Base-by-base conservation (phyloP, 2,888 invertebrate genomes). In the Uropetala carovei region DNA sequence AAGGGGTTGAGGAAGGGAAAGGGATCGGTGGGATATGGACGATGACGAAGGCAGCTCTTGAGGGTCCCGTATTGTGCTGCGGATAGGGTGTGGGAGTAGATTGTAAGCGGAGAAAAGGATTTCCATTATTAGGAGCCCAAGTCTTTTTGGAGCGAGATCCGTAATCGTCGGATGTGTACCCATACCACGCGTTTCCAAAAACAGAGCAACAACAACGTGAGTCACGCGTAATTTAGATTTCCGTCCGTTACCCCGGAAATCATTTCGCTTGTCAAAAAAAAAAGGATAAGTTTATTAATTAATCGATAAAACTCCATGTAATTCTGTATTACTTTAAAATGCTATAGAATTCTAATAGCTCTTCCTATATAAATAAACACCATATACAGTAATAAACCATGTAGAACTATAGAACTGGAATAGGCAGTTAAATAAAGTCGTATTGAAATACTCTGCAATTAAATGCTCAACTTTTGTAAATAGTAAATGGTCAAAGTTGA, bases 111-210 rank as follows among this genome's bases (percentile, higher is more conserved):
- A 22, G 75, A 43, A 43, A 43, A 27, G 75, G 75, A 75, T 75
- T 75, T 75, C 75, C 75, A 75, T 75, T 75, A 75, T 75, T 75
- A 75, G 75, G 75, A 75, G 75, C 22, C 75, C 22, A 75, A 75
- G 22, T 75, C 75, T 75, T 75, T 75, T 27, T 22, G 22, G 75
- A 27, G 11, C 18, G 68, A n/a, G 22, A 22, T 22, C 22, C 22
- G 27, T 75, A 27, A 75, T 75, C 75, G 75, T 27, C 16, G 68
- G 22, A 68, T 68, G 68, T 68, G 43, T 43, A 43, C 43, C 43
- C 43, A 43, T 43, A 43, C 75, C 11, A 27, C 27, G 75, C 22
- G 22, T 11, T 68, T 68, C 22, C 18, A 75, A 18, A 22, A 75
- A 75, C 27, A 11, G 27, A 27, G 16, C 11, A 22, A 13, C 75